Evolutionary conservation across 1,140 invertebrate genomes (phyloP).

Genomic region (Drosophila persimilis): DNA sequence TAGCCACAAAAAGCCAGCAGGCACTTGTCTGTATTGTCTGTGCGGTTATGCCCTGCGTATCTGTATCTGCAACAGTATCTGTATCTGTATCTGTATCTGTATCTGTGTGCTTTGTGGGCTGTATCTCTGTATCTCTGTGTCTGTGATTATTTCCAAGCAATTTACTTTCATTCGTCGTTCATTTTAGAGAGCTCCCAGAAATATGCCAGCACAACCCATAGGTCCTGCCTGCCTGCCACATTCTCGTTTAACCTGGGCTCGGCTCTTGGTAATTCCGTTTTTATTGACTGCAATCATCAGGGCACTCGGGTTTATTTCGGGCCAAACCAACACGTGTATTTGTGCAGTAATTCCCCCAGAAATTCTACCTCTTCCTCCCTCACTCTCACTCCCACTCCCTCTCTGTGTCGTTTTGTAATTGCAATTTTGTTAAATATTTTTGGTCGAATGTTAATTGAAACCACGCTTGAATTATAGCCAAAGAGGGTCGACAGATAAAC

Average conservation of each 20-base stretch:
- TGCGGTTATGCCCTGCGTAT: slow-evolving; percentile 18
- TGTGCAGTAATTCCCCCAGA: slow-evolving; percentile 28
- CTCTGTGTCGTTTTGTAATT: slow-evolving; percentile 45
- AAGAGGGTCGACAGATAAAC: slow-evolving; percentile 17
- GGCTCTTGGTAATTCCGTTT: slow-evolving; percentile 54
- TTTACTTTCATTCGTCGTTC: slow-evolving; percentile 75
- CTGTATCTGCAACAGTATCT: slow-evolving; percentile 3
- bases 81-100: slow-evolving; percentile 12
- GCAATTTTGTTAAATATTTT: slow-evolving; percentile 61
- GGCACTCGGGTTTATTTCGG: background rate
- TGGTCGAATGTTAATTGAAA: slow-evolving; percentile 53
- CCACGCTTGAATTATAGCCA: slow-evolving; percentile 17
- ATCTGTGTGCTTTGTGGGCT: slow-evolving; percentile 2
- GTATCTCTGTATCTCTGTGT: slow-evolving; percentile 9
- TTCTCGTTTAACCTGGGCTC: slow-evolving; percentile 29
- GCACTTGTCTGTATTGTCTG: slow-evolving; percentile 64
- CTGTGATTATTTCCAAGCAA: slow-evolving; percentile 75
- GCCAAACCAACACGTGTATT: slow-evolving; percentile 10
- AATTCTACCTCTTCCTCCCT: background rate
- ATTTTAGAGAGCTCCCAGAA: slow-evolving; percentile 58
- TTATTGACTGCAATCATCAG: slow-evolving; percentile 72
- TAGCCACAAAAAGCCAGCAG: slow-evolving; percentile 56
- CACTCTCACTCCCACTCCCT: background rate
- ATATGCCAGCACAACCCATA: slow-evolving; percentile 43
- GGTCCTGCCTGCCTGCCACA: slow-evolving; percentile 33